Percentiles rank a stretch among this genome's conserved stretches.
phyloP scores from a whole-genome alignment of 2,113 vertebrate species.

The Seriola dumerili region DNA sequence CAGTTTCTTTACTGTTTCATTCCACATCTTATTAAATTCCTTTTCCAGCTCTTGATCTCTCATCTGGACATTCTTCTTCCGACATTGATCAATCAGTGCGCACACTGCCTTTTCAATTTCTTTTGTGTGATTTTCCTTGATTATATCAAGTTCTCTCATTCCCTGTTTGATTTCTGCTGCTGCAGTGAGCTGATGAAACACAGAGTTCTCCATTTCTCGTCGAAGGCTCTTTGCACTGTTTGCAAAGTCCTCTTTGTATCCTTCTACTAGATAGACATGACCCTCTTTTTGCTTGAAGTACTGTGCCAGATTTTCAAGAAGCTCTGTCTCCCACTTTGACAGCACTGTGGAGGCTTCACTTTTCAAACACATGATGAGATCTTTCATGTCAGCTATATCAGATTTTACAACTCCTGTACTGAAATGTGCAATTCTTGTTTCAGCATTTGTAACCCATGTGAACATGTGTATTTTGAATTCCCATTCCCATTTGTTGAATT shows the following conservation, averaged over 20 bases:
- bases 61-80: not conserved
- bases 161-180: slow-evolving; percentile 45
- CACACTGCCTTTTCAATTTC: slow-evolving; percentile 45
- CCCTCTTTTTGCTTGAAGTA: slow-evolving; percentile 69
- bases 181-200: slow-evolving; percentile 22
- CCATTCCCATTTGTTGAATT: no score
- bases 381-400: slow-evolving; percentile 19
- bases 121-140: slow-evolving; percentile 53
- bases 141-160: slow-evolving; percentile 42
- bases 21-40: slow-evolving; percentile 72
- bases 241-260: slow-evolving; percentile 65
- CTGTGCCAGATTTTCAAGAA: slow-evolving; percentile 56
- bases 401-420: slow-evolving; percentile 38
- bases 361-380: slow-evolving; percentile 37
- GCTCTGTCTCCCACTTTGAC: slow-evolving; percentile 38
- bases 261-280: slow-evolving; percentile 71
- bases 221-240: slow-evolving; percentile 60
- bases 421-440: slow-evolving; percentile 72
- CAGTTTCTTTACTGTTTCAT: not conserved
- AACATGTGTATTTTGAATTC: slow-evolving; percentile 75
- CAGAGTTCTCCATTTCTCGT: slow-evolving; percentile 34
- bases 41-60: slow-evolving; percentile 16
- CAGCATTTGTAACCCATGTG: slow-evolving; percentile 59
- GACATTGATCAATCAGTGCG: slow-evolving; percentile 50
- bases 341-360: slow-evolving; percentile 47